A percentile compares a stretch with the other conserved stretches of the same genome.
phyloP scores from a whole-genome alignment of 2,113 vertebrate species.

The Pygoscelis adeliae region DNA sequence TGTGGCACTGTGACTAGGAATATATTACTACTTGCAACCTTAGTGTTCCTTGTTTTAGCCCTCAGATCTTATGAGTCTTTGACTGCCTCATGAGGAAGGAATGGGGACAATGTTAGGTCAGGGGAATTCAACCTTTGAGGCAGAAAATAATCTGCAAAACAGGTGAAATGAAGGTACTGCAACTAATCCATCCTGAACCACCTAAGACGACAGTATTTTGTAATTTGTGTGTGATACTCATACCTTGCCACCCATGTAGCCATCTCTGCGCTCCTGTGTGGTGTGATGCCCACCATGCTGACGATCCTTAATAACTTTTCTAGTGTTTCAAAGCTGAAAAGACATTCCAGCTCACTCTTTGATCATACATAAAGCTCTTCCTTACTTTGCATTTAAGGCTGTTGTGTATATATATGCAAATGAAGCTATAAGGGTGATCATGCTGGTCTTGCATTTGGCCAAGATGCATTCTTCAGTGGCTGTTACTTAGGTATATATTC shows the following conservation, averaged over 20 bases:
- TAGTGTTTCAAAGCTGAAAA: background rate
- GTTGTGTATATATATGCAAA: background rate
- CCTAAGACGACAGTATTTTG: background rate
- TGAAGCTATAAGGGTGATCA: background rate
- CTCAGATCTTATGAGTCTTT: background rate
- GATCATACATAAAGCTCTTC: background rate
- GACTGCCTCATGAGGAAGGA: background rate
- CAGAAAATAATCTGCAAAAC: background rate
- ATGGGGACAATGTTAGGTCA: background rate
- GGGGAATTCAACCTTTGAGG: background rate
- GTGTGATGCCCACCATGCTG: background rate
- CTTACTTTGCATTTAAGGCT: background rate
- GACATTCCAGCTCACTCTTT: background rate
- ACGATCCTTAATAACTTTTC: background rate
- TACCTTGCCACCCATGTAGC: background rate
- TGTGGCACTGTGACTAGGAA: background rate
- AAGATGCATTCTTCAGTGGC: background rate
- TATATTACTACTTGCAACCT: background rate
- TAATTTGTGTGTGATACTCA: fast-evolving
- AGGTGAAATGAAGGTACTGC: background rate
- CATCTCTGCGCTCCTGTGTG: background rate
- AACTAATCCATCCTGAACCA: background rate
- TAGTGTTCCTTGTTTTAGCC: background rate
- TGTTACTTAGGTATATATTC: background rate
- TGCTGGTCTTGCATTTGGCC: background rate